A percentile compares a stretch with the other conserved stretches of the same genome.
phyloP scores from a whole-genome alignment of 2,888 invertebrate genomes.

The Enchytraeus crypticus region DNA sequence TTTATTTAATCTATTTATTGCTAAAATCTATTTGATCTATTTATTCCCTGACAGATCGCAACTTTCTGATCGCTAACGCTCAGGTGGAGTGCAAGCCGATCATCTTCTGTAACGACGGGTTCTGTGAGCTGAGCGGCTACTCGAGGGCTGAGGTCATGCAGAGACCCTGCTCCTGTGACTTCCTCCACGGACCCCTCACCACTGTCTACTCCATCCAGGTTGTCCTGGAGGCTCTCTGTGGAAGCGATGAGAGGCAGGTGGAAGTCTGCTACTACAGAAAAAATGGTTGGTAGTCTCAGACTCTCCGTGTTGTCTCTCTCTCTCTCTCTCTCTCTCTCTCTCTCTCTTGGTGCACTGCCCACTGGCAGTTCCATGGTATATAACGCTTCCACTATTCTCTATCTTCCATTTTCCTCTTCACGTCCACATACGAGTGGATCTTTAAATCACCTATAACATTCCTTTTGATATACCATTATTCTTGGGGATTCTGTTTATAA shows the following conservation, averaged over 20 bases:
- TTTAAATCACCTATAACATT: no score
- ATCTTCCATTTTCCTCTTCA: no score
- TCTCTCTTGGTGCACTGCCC: no score
- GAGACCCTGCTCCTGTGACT: constrained; percentile 66
- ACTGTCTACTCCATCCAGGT: constrained; percentile 52
- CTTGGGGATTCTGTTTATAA: no score
- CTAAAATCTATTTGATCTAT: no score
- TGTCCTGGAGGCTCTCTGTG: constrained; percentile 62
- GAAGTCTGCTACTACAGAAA: constrained; percentile 72
- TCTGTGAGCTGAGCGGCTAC: constrained; percentile 67
- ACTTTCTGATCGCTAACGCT: constrained; percentile 72
- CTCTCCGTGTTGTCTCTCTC: no score
- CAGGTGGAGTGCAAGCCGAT: constrained; percentile 63
- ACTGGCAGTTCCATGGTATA: no score
- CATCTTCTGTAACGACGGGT: constrained; percentile 75
- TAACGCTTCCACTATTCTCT: no score
- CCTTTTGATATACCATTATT: no score
- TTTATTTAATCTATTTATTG: no score
- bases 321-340: no score
- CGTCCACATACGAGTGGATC: no score
- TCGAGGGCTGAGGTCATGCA: constrained; percentile 74
- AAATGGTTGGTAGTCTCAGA: constrained; percentile 58
- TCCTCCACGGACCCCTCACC: constrained; percentile 65
- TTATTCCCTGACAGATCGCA: constrained; percentile 59
- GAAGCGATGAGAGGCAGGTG: constrained; percentile 67